Base-by-base conservation (phyloP, 1,140 invertebrate genomes). In the Polypedilum pembai region DNA sequence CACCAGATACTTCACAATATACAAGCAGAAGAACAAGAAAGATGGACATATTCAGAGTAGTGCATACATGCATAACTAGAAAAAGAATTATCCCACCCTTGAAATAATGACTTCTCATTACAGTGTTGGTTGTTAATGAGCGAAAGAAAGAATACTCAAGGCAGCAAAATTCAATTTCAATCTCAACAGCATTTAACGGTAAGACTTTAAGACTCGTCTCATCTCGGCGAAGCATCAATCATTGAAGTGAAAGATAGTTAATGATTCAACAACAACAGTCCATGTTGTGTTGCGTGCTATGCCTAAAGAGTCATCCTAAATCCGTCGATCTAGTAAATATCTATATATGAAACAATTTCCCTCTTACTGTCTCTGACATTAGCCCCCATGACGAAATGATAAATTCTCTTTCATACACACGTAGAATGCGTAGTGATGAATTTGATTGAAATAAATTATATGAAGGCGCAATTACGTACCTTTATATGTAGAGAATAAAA, bases 161-260 rank as follows among this genome's bases (percentile, higher is more conserved):
- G 45, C 10, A 56, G n/a, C 45, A 17, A 12, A 56, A 3, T 56
- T 17, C 45, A 56, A 56, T 33, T 33, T 33, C 24, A 33, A 33
- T 33, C 24, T 33, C 24, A 33, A 33, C 24, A 33, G 24, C 24
- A 33, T 69, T 69, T 69, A 69, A 69, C 65, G 17, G 65, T 69
- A 69, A 69, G 65, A 7, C 20, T 69, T 69, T 21, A n/a, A n/a
- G n/a, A 15, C 45, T 33, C 24, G 24, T 33, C 24, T 33, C 24
- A n/a, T 33, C 24, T 33, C 24, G 5, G 45, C 12, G n/a, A 69
- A 10, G 17, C 65, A 69, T 69, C 65, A 69, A 69, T 69, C 65
- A 69, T 69, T 69, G 17, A 10, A 69, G 65, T n/a, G 45, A 56
- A 56, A 56, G 45, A 56, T 69, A 69, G 65, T 69, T 69, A 69